phyloP scores from a whole-genome alignment of 2,797 vertebrate species.

The Cygnus olor region DNA sequence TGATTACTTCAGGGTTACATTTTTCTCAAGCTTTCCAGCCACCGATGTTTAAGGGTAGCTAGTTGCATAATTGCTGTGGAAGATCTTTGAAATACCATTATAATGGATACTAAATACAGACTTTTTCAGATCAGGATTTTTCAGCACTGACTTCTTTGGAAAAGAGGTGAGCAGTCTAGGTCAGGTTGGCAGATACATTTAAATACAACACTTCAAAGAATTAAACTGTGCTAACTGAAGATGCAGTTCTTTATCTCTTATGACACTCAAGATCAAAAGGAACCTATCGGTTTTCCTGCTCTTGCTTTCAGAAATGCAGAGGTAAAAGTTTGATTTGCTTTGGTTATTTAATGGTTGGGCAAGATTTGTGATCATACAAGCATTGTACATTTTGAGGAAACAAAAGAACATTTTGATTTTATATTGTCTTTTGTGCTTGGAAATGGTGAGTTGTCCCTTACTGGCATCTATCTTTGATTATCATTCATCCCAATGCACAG shows the following conservation, averaged over 20 bases:
- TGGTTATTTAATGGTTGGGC: not conserved
- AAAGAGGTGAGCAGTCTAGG: not conserved
- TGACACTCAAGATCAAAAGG: not conserved
- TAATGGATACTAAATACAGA: not conserved
- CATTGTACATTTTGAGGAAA: not conserved
- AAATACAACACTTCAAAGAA: not conserved
- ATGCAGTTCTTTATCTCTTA: not conserved
- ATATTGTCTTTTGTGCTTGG: not conserved
- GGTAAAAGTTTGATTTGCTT: not conserved
- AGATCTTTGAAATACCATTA: not conserved
- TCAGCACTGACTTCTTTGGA: not conserved
- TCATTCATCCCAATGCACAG: constrained; percentile 13
- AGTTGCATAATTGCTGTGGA: not conserved
- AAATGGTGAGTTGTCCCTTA: constrained; percentile 7
- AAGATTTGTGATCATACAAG: constrained; percentile 3
- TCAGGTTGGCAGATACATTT: not conserved
- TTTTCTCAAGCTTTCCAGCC: not conserved
- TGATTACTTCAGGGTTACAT: not conserved
- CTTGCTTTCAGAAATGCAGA: not conserved
- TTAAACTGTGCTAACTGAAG: not conserved
- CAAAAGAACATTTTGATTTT: constrained; percentile 18
- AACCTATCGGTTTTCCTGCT: not conserved
- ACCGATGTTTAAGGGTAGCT: not conserved
- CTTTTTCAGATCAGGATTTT: not conserved
- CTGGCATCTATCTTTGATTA: constrained; percentile 42